Percentiles rank a stretch among this genome's conserved stretches.
phyloP scores from a whole-genome alignment of 2,888 invertebrate genomes.

The Lypha dubia region DNA sequence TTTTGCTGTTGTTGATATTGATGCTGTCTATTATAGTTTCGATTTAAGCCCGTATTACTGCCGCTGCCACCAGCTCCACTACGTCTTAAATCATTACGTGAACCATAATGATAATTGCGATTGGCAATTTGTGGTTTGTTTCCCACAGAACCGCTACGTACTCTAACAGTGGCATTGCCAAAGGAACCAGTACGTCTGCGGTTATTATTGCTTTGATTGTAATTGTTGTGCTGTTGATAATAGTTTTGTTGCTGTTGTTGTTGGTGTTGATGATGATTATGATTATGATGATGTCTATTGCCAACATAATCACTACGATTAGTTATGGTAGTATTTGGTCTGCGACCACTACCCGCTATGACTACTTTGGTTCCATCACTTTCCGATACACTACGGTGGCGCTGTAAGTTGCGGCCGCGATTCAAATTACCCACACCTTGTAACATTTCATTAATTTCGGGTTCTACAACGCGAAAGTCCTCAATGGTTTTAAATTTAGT shows the following conservation, averaged over 20 bases:
- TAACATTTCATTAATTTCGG: slow-evolving; percentile 86
- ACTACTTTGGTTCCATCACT: slow-evolving; percentile 84
- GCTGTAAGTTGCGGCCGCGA: slow-evolving; percentile 84
- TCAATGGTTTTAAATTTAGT: slow-evolving; percentile 93
- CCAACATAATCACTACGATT: slow-evolving; percentile 83
- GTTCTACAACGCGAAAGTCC: slow-evolving; percentile 91
- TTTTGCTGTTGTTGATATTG: slow-evolving; percentile 75
- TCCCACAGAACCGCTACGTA: slow-evolving; percentile 82
- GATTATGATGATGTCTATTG: slow-evolving; percentile 79
- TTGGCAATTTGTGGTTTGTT: slow-evolving; percentile 82
- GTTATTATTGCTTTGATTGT: slow-evolving; percentile 76
- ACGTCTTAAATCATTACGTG: slow-evolving; percentile 80
- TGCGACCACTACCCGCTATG: slow-evolving; percentile 76
- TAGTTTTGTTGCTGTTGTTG: slow-evolving; percentile 78
- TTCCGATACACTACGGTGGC: slow-evolving; percentile 88
- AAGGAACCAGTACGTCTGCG: slow-evolving; percentile 82
- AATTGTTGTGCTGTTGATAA: slow-evolving; percentile 75
- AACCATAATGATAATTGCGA: slow-evolving; percentile 81
- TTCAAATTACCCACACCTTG: slow-evolving; percentile 84
- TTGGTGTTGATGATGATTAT: slow-evolving; percentile 79
- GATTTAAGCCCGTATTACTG: slow-evolving; percentile 79
- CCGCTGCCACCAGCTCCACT: slow-evolving; percentile 76
- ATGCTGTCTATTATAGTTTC: slow-evolving; percentile 71
- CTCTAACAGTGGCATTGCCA: slow-evolving; percentile 81
- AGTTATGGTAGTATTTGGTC: slow-evolving; percentile 82